Conservation (phyloP, 2,113 vertebrate species). For the Epinephelus moara region DNA sequence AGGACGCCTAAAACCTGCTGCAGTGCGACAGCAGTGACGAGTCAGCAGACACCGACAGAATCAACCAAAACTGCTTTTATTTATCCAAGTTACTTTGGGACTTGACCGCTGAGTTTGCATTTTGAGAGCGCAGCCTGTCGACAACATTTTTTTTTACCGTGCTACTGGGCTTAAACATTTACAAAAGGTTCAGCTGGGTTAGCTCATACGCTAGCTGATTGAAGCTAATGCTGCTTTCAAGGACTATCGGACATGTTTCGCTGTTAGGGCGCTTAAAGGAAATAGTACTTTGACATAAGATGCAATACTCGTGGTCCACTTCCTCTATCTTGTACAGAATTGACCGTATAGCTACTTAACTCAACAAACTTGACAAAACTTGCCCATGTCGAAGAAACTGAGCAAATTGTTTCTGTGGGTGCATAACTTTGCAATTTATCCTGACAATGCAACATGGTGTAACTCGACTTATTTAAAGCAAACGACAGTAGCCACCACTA, state of each 20-base stretch:
- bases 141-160: background rate
- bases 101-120: fast-evolving
- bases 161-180: no score
- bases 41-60: background rate
- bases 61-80: background rate
- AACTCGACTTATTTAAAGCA: background rate
- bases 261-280: background rate
- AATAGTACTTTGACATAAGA: background rate
- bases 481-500: background rate
- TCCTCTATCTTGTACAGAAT: no score
- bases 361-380: no score
- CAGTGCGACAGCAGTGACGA: constrained; percentile 77
- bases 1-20: constrained; percentile 73
- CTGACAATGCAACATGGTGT: background rate
- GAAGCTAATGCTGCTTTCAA: constrained; percentile 35
- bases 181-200: background rate
- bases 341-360: no score
- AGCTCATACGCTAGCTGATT: background rate
- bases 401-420: background rate
- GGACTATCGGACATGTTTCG: background rate
- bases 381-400: background rate
- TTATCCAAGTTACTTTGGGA: background rate
- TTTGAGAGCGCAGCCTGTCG: background rate
- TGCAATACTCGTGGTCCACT: background rate
- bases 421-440: background rate